Evolutionary conservation across 2,888 invertebrate species (phyloP).

Genomic region (Lithophane leautieri): DNA sequence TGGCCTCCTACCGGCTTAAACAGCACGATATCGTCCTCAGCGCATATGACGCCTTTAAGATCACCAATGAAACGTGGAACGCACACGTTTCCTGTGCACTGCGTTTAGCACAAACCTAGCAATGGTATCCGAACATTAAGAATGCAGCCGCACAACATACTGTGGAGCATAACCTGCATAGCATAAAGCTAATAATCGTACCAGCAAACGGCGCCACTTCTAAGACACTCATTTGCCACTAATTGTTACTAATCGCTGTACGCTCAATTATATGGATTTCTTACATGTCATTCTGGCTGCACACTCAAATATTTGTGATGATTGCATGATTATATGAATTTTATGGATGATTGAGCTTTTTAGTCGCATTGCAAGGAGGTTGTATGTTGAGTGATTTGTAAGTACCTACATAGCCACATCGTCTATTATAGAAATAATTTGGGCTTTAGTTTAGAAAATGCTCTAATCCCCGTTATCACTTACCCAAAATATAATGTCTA

Average conservation of each 20-base stretch:
- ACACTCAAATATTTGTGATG: constrained; percentile 30
- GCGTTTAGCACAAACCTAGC: constrained; percentile 22
- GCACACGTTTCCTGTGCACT: constrained; percentile 8
- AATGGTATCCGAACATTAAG: constrained; percentile 32
- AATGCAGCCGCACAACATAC: constrained; percentile 30
- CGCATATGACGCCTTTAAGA: not conserved
- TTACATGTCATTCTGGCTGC: constrained; percentile 20
- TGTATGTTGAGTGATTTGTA: not conserved
- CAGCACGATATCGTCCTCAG: not conserved
- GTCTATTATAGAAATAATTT: not conserved
- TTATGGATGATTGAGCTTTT: constrained; percentile 22
- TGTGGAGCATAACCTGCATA: constrained; percentile 29
- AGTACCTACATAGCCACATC: not conserved
- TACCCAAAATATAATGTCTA: not conserved
- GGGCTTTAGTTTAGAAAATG: not conserved
- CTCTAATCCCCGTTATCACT: not conserved
- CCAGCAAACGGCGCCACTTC: constrained; percentile 78
- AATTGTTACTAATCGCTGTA: constrained; percentile 77
- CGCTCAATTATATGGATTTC: constrained; percentile 60
- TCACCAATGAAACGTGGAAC: not conserved
- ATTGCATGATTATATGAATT: constrained; percentile 20
- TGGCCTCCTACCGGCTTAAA: not conserved
- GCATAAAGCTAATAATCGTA: constrained; percentile 43
- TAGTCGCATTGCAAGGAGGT: not conserved
- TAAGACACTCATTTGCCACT: constrained; percentile 72